A percentile compares a stretch with the other conserved stretches of the same genome.
Evolutionary conservation across 2,113 vertebrate species (phyloP).

Genomic region (Passer montanus): DNA sequence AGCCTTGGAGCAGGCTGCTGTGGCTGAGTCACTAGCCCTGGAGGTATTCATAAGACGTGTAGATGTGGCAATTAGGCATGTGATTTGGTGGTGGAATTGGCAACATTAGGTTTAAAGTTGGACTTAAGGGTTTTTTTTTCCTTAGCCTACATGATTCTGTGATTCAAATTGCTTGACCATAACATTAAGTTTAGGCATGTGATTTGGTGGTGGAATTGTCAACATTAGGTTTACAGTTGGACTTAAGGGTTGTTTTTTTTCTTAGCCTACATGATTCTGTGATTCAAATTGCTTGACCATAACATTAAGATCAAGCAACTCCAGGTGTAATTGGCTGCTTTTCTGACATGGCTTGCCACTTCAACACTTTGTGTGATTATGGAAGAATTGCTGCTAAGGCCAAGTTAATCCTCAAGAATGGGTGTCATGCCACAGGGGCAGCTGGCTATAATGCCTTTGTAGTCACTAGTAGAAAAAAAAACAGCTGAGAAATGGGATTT

Average conservation of each 20-base stretch:
- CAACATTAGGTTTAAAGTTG: not conserved
- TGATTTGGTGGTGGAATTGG: not conserved
- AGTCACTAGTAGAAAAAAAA: not conserved
- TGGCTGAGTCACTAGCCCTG: not conserved
- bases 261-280: not conserved
- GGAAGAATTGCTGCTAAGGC: not conserved
- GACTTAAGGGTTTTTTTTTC: not conserved
- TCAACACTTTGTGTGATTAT: not conserved
- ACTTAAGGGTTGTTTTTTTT: not conserved
- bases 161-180: not conserved
- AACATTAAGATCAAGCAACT: not conserved
- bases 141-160: not conserved
- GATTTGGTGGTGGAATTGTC: not conserved
- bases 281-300: not conserved
- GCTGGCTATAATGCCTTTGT: not conserved
- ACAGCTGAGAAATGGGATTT: not conserved
- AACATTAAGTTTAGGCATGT: not conserved
- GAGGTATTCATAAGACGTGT: not conserved
- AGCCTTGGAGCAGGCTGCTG: not conserved
- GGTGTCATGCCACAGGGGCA: not conserved
- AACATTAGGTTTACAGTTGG: not conserved
- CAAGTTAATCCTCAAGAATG: not conserved
- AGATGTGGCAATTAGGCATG: not conserved
- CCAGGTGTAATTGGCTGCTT: not conserved
- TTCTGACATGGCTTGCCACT: not conserved